Base-by-base conservation (phyloP, 2,113 vertebrate species). In the Pygoscelis antarcticus region DNA sequence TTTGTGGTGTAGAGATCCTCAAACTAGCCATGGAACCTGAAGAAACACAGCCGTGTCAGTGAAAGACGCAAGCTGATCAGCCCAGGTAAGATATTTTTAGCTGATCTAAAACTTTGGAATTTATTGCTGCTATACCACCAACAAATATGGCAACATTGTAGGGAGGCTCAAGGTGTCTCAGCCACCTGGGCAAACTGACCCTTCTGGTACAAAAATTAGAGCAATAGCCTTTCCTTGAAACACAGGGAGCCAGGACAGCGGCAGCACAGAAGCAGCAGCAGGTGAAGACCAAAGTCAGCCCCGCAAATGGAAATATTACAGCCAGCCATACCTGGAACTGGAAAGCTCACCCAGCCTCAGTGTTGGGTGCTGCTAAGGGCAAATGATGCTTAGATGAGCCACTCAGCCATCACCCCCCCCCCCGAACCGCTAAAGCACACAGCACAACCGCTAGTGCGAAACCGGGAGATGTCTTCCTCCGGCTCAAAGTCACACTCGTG, bases 281-380 rank as follows among this genome's bases (percentile, higher is more conserved):
- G 14, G 17, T 26, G 13, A 62, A 62, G 22, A 65, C n/a, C 52
- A 49, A 46, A 70, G 65, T 13, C 58, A 68, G n/a, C n/a, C 16
- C 57, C 0, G 4, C 38, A 38, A 54, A 29, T 40, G 66, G 58
- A 47, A 71, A 27, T 25, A 69, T 21, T 58, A 36, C 21, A 57
- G 32, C 16, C 79, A 83, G 68, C 12, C 21, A 10, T 16, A 27
- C 51, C 32, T 46, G 30, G 42, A 81, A 66, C 15, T n/a, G 32
- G 22, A 75, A 85, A 51, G 34, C 20, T 65, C 51, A 60, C 49
- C 11, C 69, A 76, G 29, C 9, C 44, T 55, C 44, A 40, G 21
- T 0, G 1, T 1, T 13, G 14, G 61, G 42, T 30, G 14, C 69
- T 69, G 36, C 51, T 27, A 46, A 46, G 23, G 12, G 29, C 25